Percentiles rank a stretch among this genome's conserved stretches.
These are phyloP conservation scores for Zelleria hepariella DNA, from an alignment of 2,888 invertebrate genomes.

Conservation along the genomic window DNA sequence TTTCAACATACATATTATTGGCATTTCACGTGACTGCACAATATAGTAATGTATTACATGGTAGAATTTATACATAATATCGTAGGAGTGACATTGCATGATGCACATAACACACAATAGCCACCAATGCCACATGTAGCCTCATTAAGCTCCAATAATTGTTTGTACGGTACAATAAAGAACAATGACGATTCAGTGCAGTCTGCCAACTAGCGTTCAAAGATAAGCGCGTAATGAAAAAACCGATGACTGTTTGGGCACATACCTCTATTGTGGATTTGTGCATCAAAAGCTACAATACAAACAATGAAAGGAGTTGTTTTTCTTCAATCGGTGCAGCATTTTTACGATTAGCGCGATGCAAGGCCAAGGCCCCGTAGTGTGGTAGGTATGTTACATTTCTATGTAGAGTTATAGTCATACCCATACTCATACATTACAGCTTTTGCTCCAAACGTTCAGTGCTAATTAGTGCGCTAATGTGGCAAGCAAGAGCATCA, in stretches of 20 bases:
- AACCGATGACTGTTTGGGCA: background rate
- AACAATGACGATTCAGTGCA: background rate
- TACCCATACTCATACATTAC: background rate
- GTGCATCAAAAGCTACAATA: background rate
- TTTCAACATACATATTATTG: background rate
- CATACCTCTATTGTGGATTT: too few relatives aligned
- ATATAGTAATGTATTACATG: too few relatives aligned
- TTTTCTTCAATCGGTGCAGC: background rate
- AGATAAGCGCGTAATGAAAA: background rate
- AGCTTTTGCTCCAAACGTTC: background rate
- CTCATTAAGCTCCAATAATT: background rate
- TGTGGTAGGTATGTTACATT: too few relatives aligned
- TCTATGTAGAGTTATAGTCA: slow-evolving; percentile 33
- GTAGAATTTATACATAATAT: too few relatives aligned
- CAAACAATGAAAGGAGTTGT: background rate
- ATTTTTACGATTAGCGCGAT: slow-evolving; percentile 10
- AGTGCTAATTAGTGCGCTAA: slow-evolving; percentile 31
- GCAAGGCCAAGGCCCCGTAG: slow-evolving; percentile 41
- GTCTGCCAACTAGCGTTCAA: background rate
- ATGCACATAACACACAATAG: background rate
- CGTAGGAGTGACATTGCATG: too few relatives aligned
- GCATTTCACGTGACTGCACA: background rate
- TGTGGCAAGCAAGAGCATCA: slow-evolving; percentile 17
- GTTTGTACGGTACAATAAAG: background rate
- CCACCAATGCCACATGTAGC: background rate